Percentiles rank a stretch among this genome's conserved stretches.
phyloP scores from a whole-genome alignment of 2,888 invertebrate genomes.

The Allophyes oxyacanthae region DNA sequence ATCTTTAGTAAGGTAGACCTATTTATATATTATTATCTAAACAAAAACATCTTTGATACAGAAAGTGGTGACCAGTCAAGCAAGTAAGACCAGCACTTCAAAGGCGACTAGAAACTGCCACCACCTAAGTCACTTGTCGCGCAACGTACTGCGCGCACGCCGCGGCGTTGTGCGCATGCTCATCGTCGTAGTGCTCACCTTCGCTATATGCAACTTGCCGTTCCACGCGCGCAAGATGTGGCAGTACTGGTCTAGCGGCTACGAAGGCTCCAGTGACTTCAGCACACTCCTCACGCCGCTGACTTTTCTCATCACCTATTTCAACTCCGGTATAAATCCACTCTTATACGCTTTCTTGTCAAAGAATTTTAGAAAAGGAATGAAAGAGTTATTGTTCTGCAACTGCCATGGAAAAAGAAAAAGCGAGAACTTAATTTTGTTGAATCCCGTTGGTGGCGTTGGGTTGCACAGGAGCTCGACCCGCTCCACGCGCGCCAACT shows the following conservation, averaged over 20 bases:
- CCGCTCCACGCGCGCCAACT: conserved; percentile 87
- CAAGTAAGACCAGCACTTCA: conserved; percentile 68
- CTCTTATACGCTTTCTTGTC: conserved; percentile 96
- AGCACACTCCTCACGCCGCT: conserved; percentile 94
- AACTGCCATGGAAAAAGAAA: conserved; percentile 79
- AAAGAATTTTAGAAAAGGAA: conserved; percentile 95
- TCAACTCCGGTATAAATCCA: conserved; percentile 97
- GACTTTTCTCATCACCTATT: conserved; percentile 95
- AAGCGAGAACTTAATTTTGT: conserved; percentile 79
- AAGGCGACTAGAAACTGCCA: conserved; percentile 84
- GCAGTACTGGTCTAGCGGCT: conserved; percentile 94
- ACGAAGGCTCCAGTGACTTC: conserved; percentile 92
- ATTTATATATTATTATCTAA: not conserved
- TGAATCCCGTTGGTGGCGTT: conserved; percentile 82
- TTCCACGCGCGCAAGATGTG: conserved; percentile 96
- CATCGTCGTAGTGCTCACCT: conserved; percentile 96
- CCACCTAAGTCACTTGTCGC: conserved; percentile 92
- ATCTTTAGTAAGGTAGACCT: no score
- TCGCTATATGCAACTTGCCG: conserved; percentile 96
- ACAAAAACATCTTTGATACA: conserved; percentile 32
- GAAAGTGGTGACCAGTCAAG: conserved; percentile 58
- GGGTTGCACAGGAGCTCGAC: conserved; percentile 85
- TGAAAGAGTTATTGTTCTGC: conserved; percentile 94
- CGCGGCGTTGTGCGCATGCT: conserved; percentile 96
- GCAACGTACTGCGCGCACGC: conserved; percentile 93